These are phyloP conservation scores for Dendroctonus ponderosae DNA, from an alignment of 1,140 invertebrate species.

Conservation along the genomic window DNA sequence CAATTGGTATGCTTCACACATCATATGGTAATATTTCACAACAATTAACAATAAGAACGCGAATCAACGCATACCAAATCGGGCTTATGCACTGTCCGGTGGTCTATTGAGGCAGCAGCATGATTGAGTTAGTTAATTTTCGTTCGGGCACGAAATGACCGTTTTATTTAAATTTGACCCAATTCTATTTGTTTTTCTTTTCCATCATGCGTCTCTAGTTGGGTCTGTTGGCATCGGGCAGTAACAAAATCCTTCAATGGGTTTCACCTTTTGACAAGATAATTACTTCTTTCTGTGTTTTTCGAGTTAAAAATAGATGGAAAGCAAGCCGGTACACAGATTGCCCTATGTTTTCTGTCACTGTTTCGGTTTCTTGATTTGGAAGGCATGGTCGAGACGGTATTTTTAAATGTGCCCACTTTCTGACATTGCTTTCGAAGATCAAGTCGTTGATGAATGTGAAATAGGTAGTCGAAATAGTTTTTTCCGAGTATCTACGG, in stretches of 20 bases:
- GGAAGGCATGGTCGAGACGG: no score
- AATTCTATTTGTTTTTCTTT: no score
- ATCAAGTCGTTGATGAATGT: no score
- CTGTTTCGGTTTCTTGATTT: no score
- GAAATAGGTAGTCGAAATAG: no score
- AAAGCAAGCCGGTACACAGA: neutral
- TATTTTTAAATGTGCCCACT: no score
- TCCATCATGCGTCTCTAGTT: neutral
- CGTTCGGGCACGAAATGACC: neutral
- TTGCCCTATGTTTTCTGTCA: neutral
- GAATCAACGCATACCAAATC: slow-evolving; percentile 2
- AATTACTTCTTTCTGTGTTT: slow-evolving; percentile 3
- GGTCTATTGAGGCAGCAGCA: neutral
- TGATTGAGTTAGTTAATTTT: slow-evolving; percentile 1
- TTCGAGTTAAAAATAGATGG: neutral
- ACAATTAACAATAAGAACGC: slow-evolving; percentile 15
- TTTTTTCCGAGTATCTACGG: no score
- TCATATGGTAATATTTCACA: slow-evolving; percentile 14
- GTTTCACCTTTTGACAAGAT: neutral
- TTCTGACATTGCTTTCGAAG: no score
- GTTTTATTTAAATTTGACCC: no score
- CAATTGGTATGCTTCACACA: slow-evolving; percentile 7
- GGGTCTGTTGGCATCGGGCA: neutral
- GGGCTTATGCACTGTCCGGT: neutral
- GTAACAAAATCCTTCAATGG: slow-evolving; percentile 1